Base-by-base conservation (phyloP, 2,113 vertebrate genomes). In the Forbesichthys agassizii region DNA sequence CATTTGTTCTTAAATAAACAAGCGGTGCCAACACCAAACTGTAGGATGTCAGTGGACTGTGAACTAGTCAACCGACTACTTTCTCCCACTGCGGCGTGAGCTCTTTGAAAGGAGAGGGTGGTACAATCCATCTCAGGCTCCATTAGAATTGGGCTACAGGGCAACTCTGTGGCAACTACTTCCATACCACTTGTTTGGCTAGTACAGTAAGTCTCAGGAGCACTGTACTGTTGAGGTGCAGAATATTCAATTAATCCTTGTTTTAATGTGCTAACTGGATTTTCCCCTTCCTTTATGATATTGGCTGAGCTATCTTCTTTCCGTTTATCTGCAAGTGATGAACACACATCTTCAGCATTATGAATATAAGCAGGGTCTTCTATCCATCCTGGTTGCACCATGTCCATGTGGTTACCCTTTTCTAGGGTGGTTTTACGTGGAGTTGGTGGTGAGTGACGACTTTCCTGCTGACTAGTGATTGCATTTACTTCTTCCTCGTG, bases 51-150 rank as follows among this genome's bases (percentile, higher is more conserved):
- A 48, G 71, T 81, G 11, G 79, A 74, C 61, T 80, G 87, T 73
- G 77, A 73, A 75, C 92, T 85, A 77, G 82, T 86, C 88, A 91
- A 82, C 76, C 85, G 77, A 33, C 55, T 48, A 60, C 83, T 84
- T 77, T 62, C 82, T 80, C 73, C 75, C 48, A 80, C 82, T 71
- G 77, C 81, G 74, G 70, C 61, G 8, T 87, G 71, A 18, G 51
- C 70, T 64, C 75, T 64, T 51, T 20, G 65, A 66, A 74, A 66
- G 60, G 76, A 59, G 66, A 58, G 66, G 62, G 52, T 61, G 1
- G 47, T 47, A 11, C 42, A 69, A 56, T 88, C 77, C 76, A 61
- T 16, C 5, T 69, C 80, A 12, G 57, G 73, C 71, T 89, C 83
- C 55, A 75, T 72, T 4, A 84, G 71, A 71, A 86, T 71, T 14